Percentiles rank a stretch among this genome's conserved stretches.
These are phyloP conservation scores for Nasonovia ribisnigri DNA, from an alignment of 2,888 invertebrate genomes.

Conservation along the genomic window DNA sequence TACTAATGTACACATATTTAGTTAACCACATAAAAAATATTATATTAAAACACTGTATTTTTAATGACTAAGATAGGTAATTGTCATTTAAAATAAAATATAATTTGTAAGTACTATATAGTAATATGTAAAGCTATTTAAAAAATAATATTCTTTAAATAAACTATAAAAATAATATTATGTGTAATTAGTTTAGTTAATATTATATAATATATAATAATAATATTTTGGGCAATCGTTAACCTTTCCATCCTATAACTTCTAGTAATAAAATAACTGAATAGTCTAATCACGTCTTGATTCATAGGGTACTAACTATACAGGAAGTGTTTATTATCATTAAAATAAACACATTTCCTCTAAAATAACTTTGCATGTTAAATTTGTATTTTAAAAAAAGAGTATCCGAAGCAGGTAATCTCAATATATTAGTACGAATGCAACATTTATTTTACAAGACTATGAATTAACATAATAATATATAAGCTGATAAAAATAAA, in stretches of 20 bases:
- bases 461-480: background rate
- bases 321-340: constrained; percentile 48
- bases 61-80: background rate
- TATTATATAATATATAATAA: too few relatives aligned
- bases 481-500: background rate
- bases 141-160: too few relatives aligned
- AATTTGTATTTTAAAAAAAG: background rate
- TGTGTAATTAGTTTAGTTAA: background rate
- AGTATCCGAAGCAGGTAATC: background rate
- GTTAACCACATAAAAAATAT: background rate
- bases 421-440: background rate
- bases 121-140: background rate
- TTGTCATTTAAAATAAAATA: background rate
- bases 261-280: constrained; percentile 25
- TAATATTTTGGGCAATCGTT: constrained; percentile 27
- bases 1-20: background rate
- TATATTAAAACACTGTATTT: background rate
- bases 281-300: constrained; percentile 50
- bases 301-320: constrained; percentile 8
- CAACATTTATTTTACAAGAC: background rate
- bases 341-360: background rate
- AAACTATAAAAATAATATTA: background rate
- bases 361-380: constrained; percentile 13
- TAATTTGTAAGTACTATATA: background rate
- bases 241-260: background rate